Conservation (phyloP, 1,140 invertebrate species). For the Drosophila lowei region DNA sequence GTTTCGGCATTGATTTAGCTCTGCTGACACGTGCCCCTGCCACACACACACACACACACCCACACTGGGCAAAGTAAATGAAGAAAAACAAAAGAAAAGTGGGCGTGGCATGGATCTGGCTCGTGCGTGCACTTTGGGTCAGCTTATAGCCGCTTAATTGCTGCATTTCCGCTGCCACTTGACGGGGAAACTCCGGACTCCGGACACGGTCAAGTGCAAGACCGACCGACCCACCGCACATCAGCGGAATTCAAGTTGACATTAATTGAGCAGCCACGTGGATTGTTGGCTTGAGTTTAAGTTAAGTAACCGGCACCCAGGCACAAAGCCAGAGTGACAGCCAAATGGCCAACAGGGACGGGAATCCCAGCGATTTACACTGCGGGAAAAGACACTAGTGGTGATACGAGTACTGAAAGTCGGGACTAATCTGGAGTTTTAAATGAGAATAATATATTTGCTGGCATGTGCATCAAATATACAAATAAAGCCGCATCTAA, state of each 20-base stretch:
- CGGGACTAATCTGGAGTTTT: too few species aligned
- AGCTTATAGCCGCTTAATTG: slow-evolving; percentile 75
- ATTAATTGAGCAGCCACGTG: slow-evolving; percentile 18
- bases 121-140: slow-evolving; percentile 55
- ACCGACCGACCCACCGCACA: slow-evolving; percentile 8
- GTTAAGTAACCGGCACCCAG: slow-evolving; percentile 22
- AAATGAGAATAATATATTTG: too few species aligned
- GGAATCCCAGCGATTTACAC: too few species aligned
- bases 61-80: neutral
- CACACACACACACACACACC: too few species aligned
- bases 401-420: neutral
- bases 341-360: neutral
- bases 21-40: slow-evolving; percentile 41
- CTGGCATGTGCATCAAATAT: too few species aligned
- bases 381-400: neutral
- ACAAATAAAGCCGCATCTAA: too few species aligned
- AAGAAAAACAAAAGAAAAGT: slow-evolving; percentile 30
- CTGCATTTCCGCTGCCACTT: slow-evolving; percentile 41
- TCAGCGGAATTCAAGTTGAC: slow-evolving; percentile 40
- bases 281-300: slow-evolving; percentile 21
- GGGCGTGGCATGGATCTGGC: slow-evolving; percentile 42
- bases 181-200: neutral
- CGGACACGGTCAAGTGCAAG: slow-evolving; percentile 29
- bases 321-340: slow-evolving; percentile 8
- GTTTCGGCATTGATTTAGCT: slow-evolving; percentile 65